phyloP scores from a whole-genome alignment of 2,888 invertebrate species.

The Lithophane ornitopus region DNA sequence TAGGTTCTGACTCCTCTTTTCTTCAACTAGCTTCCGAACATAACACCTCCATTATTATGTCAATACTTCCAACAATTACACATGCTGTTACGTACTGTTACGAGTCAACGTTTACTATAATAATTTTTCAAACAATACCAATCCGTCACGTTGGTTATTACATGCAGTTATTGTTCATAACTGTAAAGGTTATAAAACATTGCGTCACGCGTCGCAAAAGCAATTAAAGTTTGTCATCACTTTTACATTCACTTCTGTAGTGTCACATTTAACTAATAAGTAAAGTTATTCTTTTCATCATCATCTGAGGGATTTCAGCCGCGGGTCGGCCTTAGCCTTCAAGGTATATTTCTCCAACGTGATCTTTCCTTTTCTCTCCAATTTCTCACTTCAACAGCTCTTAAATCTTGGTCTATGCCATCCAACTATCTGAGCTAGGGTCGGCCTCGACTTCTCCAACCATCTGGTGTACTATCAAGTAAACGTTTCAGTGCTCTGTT shows the following conservation, averaged over 20 bases:
- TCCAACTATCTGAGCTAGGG: no score
- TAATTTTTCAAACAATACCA: constrained; percentile 32
- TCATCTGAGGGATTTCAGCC: not conserved
- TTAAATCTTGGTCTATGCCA: no score
- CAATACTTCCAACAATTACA: constrained; percentile 8
- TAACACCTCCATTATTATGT: no score
- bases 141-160: constrained; percentile 43
- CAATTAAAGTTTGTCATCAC: constrained; percentile 52
- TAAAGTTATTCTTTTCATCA: not conserved
- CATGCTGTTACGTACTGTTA: constrained; percentile 39
- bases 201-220: constrained; percentile 14
- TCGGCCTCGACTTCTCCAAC: no score
- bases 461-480: no score
- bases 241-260: constrained; percentile 27
- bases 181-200: constrained; percentile 40
- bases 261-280: not conserved
- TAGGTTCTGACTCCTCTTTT: no score
- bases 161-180: constrained; percentile 33
- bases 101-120: constrained; percentile 21
- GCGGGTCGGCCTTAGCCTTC: not conserved
- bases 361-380: no score
- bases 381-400: no score
- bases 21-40: not conserved
- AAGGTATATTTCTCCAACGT: not conserved
- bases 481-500: no score